Evolutionary conservation across 1,140 invertebrate genomes (phyloP), one percentile per base, ranked within the genome.

Genomic region (Aphelenchoides besseyi): DNA sequence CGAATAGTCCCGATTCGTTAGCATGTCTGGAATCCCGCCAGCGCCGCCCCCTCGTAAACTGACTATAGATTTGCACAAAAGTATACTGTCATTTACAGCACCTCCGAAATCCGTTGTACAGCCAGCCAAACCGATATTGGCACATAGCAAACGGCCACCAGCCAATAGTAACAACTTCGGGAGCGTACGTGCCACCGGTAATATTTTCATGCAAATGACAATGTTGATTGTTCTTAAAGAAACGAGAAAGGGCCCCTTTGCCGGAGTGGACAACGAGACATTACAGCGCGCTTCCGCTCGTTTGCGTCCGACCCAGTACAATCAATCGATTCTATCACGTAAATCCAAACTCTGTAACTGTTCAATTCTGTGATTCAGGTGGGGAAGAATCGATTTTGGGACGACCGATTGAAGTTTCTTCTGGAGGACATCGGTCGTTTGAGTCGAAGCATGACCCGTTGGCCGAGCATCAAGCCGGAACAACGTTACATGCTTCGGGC

Each of bases 231-330:
- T 2, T 2, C n/a, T 52, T 52, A 23, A 2, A 16, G 23, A 52
- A 52, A n/a, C 2, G n/a, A 52, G 23, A 52, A 52, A 52, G 23
- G 0, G 1, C n/a, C 48, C 23, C 63, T 2, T 2, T 41, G 35
- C 16, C 8, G 16, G 18, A 64, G 18, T n/a, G 12, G 16, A 66
- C 32, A 66, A 16, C n/a, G n/a, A 16, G 63, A 41, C 59, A 66
- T 69, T 78, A 35, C 71, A 80, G 78, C 78, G 79, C 77, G 77
- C 78, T 70, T 71, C 78, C 26, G 73, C 71, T 75, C 32, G 78
- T 68, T 55, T 79, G 70, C 77, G 77, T 77, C 72, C 76, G 77
- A 79, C 77, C 77, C 53, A 71, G 68, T 57, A 79, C 77, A 55
- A 70, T 72, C 32, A 76, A 76, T 64, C 71, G 74, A 59, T 76